Conservation (phyloP, 2,797 vertebrate genomes). For the Anolis apletophallus region DNA sequence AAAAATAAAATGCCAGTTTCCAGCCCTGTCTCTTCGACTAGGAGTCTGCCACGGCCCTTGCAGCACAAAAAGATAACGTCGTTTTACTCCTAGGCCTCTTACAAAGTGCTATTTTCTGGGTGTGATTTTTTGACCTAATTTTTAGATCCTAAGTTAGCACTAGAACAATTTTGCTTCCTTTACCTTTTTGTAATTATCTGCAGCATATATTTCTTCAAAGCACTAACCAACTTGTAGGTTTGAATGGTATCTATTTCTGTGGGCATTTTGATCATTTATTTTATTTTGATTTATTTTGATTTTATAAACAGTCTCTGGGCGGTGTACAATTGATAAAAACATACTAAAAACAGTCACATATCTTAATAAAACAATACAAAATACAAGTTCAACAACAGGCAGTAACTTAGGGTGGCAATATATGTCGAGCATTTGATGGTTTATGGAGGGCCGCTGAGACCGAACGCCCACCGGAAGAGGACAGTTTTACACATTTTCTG, state of each 20-base stretch:
- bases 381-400: no score
- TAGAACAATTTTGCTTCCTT: background rate
- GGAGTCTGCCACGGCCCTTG: background rate
- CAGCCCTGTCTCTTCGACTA: background rate
- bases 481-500: no score
- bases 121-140: background rate
- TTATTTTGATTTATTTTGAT: no score
- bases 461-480: no score
- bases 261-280: background rate
- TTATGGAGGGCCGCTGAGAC: no score
- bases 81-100: background rate
- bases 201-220: background rate
- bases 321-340: no score
- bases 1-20: background rate
- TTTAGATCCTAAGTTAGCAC: background rate
- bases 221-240: background rate
- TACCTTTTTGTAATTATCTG: background rate
- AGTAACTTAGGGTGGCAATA: no score
- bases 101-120: rapidly evolving
- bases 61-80: background rate
- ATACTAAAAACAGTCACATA: no score
- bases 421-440: no score
- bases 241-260: background rate
- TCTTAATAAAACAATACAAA: no score
- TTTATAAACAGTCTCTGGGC: no score